These are phyloP conservation scores for Galemys pyrenaicus DNA, from an alignment of 2,113 vertebrate genomes.

Conservation along the genomic window DNA sequence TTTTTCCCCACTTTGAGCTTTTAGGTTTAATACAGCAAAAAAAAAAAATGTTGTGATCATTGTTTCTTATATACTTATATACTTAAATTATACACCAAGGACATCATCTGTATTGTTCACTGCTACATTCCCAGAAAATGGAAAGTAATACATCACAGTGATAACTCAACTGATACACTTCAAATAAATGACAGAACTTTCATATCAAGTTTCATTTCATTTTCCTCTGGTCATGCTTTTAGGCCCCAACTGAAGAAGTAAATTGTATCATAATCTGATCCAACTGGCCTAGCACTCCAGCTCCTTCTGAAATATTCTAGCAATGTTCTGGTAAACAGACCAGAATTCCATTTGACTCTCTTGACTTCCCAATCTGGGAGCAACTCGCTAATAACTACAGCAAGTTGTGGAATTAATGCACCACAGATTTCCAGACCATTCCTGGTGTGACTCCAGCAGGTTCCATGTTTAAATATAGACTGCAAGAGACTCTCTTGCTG, in stretches of 20 bases:
- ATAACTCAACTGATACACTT: not conserved
- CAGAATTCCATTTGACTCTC: too few species aligned
- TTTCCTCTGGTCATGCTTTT: not conserved
- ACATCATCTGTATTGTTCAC: not conserved
- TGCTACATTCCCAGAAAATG: not conserved
- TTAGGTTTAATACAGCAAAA: not conserved
- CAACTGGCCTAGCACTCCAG: not conserved
- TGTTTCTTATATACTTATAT: not conserved
- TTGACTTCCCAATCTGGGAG: not conserved
- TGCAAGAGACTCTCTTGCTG: not conserved
- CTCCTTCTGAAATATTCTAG: not conserved
- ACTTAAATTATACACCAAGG: not conserved
- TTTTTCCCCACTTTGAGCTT: not conserved
- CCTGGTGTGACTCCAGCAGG: not conserved
- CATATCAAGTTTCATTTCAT: not conserved
- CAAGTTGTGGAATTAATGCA: conserved; percentile 27
- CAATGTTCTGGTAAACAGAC: not conserved
- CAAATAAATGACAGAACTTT: not conserved
- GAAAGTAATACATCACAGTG: too few species aligned
- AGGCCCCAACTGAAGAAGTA: not conserved
- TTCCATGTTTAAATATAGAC: conserved; percentile 35
- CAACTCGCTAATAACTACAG: not conserved
- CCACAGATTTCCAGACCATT: not conserved
- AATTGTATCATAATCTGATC: not conserved
- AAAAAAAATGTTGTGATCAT: not conserved